Evolutionary conservation across 2,888 invertebrate genomes (phyloP), one percentile per base, ranked within the genome.

Genomic region (Chrysomela aeneicollis): DNA sequence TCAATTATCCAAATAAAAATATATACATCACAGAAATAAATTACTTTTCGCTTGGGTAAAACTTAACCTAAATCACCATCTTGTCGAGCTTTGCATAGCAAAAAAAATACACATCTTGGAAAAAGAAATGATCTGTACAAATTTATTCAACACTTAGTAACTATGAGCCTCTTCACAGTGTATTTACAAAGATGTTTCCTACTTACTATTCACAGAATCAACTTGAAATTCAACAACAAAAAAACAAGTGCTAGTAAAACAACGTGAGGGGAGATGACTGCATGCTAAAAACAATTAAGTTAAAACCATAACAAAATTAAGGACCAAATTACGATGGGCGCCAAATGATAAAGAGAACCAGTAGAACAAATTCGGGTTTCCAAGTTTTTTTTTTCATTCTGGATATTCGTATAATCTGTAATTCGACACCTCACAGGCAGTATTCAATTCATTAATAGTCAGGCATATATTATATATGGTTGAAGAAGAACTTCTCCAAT

Each of bases 101-200:
- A 76, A 76, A 74, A 76, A 77, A 74, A 71, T 69, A 70, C 68
- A 71, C 69, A 73, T 71, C 61, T 73, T 61, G 63, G 57, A 66
- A 73, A 74, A 74, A 71, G 72, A 74, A 74, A 74, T 72, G 73
- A 77, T 76, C 73, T 77, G 75, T 76, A 77, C 73, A 77, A 74
- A 71, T 66, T 68, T 73, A 69, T 64, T 66, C 68, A 78, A 78
- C 76, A 76, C 76, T 76, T 76, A 77, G 61, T 70, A 70, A 71
- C 75, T 76, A 77, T 42, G 6, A 73, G 66, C 72, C 69, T 67
- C 72, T 75, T 74, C 71, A 67, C 67, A 70, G 67, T 64, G 73
- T 79, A 81, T 82, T 81, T 80, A 82, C 81, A 82, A 82, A 81
- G 82, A 82, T 81, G 82, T 81, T 79, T 74, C 61, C 66, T 68